Base-by-base conservation (phyloP, 2,888 invertebrate genomes). In the Mimachlamys varia region DNA sequence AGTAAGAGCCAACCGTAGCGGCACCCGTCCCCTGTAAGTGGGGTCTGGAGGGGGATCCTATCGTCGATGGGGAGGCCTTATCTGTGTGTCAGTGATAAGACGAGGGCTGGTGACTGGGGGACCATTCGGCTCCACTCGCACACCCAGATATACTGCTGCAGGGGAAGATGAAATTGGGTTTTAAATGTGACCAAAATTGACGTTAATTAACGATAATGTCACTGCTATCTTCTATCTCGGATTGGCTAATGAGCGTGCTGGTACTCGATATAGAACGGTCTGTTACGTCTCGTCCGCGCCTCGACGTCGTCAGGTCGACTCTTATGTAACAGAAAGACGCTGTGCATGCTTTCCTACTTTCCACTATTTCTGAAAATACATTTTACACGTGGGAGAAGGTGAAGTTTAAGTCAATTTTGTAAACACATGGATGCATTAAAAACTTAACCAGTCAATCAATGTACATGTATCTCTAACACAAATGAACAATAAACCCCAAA, bases 181-280 rank as follows among this genome's bases (percentile, higher is more conserved):
- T 76, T 76, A 76, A 76, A 76, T 76, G 76, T 76, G 76, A 76
- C 76, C 76, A 76, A 76, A 27, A 76, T 76, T 76, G 76, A 76
- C 76, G 76, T 76, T 76, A 76, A 76, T 76, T 76, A 76, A 76
- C 76, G 76, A 76, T 76, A 76, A 76, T 76, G 76, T 76, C 76
- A 76, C 76, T 76, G 76, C 33, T 76, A 76, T 76, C 76, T 76
- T 76, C 76, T 33, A 76, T 76, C 76, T 76, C 2, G 76, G 76
- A 33, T 76, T 76, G 76, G 76, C 27, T 76, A 76, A 76, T 76
- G 76, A 76, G 76, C 27, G 13, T 27, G 76, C 76, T 76, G 33
- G 13, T 27, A 15, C 76, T 76, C 76, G 76, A 76, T 76, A 76
- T 76, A 76, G 76, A 76, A 76, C 27, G 76, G 62, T 62, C 62